phyloP scores from a whole-genome alignment of 2,113 vertebrate species.

The Bothrops jararaca region DNA sequence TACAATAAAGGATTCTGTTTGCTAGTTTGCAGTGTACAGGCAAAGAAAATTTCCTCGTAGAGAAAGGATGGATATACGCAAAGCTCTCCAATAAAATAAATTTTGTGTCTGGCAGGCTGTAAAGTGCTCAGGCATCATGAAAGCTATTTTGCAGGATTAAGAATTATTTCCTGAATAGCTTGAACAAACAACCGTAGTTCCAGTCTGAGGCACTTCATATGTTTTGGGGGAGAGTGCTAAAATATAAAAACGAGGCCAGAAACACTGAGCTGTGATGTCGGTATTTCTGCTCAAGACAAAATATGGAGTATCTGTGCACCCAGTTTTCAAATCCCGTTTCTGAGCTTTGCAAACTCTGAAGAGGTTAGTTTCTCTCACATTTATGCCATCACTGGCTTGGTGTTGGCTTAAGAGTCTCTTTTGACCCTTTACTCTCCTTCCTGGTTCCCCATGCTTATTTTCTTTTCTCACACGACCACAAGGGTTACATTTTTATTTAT shows the following conservation, averaged over 20 bases:
- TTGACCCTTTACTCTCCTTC: not conserved
- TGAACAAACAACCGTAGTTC: conserved; percentile 27
- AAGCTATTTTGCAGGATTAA: conserved; percentile 26
- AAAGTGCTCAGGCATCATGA: conserved; percentile 16
- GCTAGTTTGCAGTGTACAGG: not conserved
- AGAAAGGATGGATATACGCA: conserved; percentile 11
- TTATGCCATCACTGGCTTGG: not conserved
- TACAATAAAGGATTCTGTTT: conserved; percentile 5
- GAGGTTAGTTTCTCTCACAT: not conserved
- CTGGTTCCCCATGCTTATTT: not conserved
- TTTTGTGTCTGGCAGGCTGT: conserved; percentile 24
- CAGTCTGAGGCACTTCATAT: conserved; percentile 7
- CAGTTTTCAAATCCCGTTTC: not conserved
- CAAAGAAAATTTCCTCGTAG: not conserved
- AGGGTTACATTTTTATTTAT: no score
- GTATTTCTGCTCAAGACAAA: not conserved
- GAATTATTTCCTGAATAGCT: conserved; percentile 19
- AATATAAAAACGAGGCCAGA: not conserved
- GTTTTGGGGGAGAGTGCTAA: conserved; percentile 1
- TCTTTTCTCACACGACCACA: not conserved
- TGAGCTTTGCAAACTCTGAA: not conserved
- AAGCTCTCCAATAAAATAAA: conserved; percentile 20
- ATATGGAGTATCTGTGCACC: not conserved
- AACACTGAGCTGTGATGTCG: not conserved
- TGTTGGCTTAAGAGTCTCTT: not conserved